These are phyloP conservation scores for Temnothorax rugatulus DNA, from an alignment of 2,888 invertebrate species.

Conservation along the genomic window DNA sequence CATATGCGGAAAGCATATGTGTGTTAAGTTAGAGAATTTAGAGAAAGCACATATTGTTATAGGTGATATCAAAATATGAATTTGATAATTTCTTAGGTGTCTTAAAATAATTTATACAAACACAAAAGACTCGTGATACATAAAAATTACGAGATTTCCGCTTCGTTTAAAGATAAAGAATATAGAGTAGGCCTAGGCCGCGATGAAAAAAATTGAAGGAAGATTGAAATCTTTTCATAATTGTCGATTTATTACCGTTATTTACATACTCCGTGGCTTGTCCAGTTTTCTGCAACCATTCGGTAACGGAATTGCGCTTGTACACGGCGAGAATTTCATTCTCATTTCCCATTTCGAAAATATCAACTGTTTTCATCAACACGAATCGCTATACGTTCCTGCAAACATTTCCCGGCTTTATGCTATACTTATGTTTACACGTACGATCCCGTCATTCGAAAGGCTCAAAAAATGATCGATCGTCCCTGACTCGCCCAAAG, in stretches of 20 bases:
- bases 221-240: not conserved
- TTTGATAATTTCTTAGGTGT: not conserved
- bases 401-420: conserved; percentile 30
- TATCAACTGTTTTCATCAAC: conserved; percentile 28
- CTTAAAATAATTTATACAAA: not conserved
- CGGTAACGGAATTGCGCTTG: conserved; percentile 75
- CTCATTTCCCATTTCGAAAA: conserved; percentile 73
- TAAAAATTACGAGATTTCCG: not conserved
- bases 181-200: not conserved
- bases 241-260: conserved; percentile 78
- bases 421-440: not conserved
- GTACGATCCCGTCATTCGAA: not conserved
- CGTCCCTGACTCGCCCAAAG: conserved; percentile 29
- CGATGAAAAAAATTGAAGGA: not conserved
- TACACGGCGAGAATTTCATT: conserved; percentile 70
- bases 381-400: conserved; percentile 30
- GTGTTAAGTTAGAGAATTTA: not conserved
- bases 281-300: conserved; percentile 78
- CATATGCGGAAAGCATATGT: not conserved
- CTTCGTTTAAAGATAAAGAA: not conserved
- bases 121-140: not conserved
- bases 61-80: conserved; percentile 7
- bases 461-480: conserved; percentile 51
- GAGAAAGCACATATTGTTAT: conserved; percentile 1
- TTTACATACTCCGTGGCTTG: conserved; percentile 69